Evolutionary conservation across 2,113 vertebrate species (phyloP), one percentile per base, ranked within the genome.

Genomic region (Balaeniceps rex): DNA sequence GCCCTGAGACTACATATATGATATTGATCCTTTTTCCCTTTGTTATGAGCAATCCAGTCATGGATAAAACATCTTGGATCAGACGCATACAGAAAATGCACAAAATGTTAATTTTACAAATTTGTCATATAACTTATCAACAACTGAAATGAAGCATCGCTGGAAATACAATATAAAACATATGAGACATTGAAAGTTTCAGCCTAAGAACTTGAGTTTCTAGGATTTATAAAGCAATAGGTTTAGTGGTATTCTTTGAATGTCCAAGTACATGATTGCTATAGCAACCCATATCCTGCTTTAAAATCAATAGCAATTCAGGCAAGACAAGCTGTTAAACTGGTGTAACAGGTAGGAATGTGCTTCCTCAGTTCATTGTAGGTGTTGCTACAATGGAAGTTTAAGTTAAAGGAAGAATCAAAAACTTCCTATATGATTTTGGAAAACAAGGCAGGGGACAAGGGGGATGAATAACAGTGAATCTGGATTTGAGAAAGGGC

Each of bases 251-350:
- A 86, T 31, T 87, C 60, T 87, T 70, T 72, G n/a, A 88, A 93
- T 36, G 63, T 86, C 94, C 72, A 76, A 82, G 66, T 52, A 82
- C 75, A 93, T 29, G 42, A 54, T 91, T 96, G 91, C 88, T 93
- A 96, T 77, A 95, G 94, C 87, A 93, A 96, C 95, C 49, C 70
- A 14, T 26, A 83, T 61, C 54, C 29, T 83, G 9, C 63, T 94
- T 52, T 70, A 87, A 95, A 97, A 98, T 94, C 94, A 95, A 97
- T 89, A 96, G 31, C 93, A 87, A 86, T 95, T 94, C 60, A 90
- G 65, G 83, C 77, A 95, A 96, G 46, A 83, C 61, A 92, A 97
- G 81, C 80, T 94, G 85, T 89, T 90, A 74, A 95, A 91, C 29
- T 33, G 78, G n/a, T 21, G n/a, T 71, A 91, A 82, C 71, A 75